Evolutionary conservation across 2,797 vertebrate genomes (phyloP).

Genomic region (Sebastolobus altivelis): DNA sequence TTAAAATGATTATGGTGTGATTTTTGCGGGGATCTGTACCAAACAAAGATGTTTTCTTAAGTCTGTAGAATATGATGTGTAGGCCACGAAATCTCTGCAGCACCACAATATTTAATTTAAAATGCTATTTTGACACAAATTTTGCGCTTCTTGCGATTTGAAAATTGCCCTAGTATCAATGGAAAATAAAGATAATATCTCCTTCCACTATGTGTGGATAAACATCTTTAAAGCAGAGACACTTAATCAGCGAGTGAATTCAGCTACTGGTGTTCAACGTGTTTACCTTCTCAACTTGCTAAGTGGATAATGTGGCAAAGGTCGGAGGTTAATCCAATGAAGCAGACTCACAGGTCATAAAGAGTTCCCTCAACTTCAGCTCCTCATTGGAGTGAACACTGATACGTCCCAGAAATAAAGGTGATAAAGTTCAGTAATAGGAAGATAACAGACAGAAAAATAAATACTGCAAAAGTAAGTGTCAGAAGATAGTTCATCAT

Average conservation of each 20-base stretch:
- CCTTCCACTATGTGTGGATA: neutral
- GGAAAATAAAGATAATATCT: neutral
- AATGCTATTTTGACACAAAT: too few relatives aligned
- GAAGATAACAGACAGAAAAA: neutral
- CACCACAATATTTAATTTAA: too few relatives aligned
- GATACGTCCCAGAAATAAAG: neutral
- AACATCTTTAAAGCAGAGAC: neutral
- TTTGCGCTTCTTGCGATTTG: too few relatives aligned
- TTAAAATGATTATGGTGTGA: too few relatives aligned
- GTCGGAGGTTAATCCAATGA: slow-evolving; percentile 64
- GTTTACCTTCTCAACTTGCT: slow-evolving; percentile 45
- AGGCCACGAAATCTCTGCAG: too few relatives aligned
- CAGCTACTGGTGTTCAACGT: slow-evolving; percentile 17
- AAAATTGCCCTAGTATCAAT: neutral
- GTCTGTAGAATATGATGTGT: too few relatives aligned
- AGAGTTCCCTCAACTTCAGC: slow-evolving; percentile 5
- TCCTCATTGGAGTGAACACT: slow-evolving; percentile 4
- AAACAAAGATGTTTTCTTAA: too few relatives aligned
- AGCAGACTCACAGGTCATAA: slow-evolving; percentile 30
- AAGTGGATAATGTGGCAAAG: slow-evolving; percentile 48
- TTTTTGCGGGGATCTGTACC: too few relatives aligned
- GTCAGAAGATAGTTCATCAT: neutral
- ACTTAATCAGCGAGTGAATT: slow-evolving; percentile 17
- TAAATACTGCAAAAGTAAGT: neutral
- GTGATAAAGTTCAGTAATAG: neutral